Evolutionary conservation across 2,888 invertebrate genomes (phyloP), one percentile per base, ranked within the genome.

Genomic region (Marasmarcha lunaedactyla): DNA sequence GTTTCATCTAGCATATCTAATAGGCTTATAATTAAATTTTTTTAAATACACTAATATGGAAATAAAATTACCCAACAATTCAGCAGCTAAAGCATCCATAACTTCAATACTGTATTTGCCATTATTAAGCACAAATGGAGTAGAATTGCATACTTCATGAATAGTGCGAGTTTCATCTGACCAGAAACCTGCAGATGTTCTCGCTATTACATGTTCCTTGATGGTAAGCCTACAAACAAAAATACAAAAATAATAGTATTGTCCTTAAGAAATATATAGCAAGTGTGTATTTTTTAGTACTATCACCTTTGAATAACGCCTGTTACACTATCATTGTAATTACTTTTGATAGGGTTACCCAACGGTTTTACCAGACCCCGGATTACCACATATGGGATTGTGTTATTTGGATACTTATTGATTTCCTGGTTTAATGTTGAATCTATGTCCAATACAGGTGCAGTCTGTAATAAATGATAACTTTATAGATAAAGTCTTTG

Each of bases 161-260:
- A 95, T 89, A 1, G 90, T 88, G 47, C 91, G 87, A 30, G 91
- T 89, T 55, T 91, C 90, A 54, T 94, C 92, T 0, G 91, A 89
- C 94, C 94, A 94, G 71, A 93, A 93, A 2, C 94, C 94, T n/a
- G 91, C 89, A 3, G 91, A 89, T 25, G 89, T 91, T 52, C 93
- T 84, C n/a, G 92, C 90, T 46, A 93, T 88, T 3, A 92, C 89
- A 81, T 93, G 93, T 71, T 94, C 93, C 57, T 91, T 91, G 49
- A 93, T 88, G 54, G 90, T 90, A 38, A 94, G 83, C 50, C 79
- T 79, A 52, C 7, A 30, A 7, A 30, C 2, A 30, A 6, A 56
- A 47, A 30, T 30, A 30, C 30, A 9, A 33, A 33, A n/a, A 34
- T 25, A 26, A 20, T 14, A 38, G 11, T 15, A 34, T 37, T 12